Base-by-base conservation (phyloP, 2,797 vertebrate species). In the Salmo trutta region DNA sequence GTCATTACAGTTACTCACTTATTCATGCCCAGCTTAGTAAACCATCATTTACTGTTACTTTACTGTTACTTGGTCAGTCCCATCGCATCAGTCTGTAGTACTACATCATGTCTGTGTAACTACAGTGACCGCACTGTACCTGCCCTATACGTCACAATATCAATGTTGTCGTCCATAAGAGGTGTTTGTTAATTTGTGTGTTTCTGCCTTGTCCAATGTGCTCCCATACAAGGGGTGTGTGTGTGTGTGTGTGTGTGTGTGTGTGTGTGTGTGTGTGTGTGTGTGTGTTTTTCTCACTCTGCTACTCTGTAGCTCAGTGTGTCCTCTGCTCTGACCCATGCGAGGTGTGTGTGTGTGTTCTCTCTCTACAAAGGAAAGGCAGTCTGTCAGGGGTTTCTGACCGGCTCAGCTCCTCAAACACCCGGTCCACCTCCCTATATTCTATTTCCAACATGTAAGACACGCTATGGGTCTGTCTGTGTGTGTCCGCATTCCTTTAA, bases 391-490 rank as follows among this genome's bases (percentile, higher is more conserved):
- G 94, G 92, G 88, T 95, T 90, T 94, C 93, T 93, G 93, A 95
- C 83, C 91, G 93, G 67, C 93, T 94, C 91, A 93, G 91, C 91
- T 94, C 91, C 85, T 91, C 93, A 91, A 91, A 93, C 93, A 92
- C 92, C 92, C 93, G 94, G 91, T 95, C 94, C 89, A 86, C 93
- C 82, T 95, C 94, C 88, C 93, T 95, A 90, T 95, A 93, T 95
- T 94, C 94, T 91, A 91, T 95, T 83, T 94, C 94, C 88, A 94
- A 93, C 93, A 95, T 95, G 94, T 95, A 95, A 95, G 94, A 79
- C 87, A 33, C 19, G 3, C 36, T 73, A 2, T 19, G 2, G 68
- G 19, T 3, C 19, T 73, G 19, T 27, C n/a, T 83, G 74, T 84
- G 84, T 79, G 36, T 75, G 24, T 27, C n/a, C 14, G 74, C 24